Conservation (phyloP, 2,113 vertebrate genomes). For the Climacteris rufus region DNA sequence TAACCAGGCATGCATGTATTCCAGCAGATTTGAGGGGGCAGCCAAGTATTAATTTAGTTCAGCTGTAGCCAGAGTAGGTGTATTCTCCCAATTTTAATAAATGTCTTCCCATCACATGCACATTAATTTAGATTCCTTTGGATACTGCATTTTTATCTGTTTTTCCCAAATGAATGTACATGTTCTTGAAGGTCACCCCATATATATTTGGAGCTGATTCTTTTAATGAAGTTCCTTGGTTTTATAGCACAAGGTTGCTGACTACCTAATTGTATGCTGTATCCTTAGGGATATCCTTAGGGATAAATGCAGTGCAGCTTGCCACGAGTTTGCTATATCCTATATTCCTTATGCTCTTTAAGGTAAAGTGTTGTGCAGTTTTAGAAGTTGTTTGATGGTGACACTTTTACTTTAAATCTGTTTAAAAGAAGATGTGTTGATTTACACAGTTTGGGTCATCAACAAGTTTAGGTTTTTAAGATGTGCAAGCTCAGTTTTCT, state of each 20-base stretch:
- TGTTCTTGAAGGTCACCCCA: background rate
- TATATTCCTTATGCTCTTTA: background rate
- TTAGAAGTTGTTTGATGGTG: background rate
- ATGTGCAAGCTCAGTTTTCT: background rate
- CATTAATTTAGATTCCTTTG: background rate
- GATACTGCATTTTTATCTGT: background rate
- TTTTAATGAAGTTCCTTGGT: background rate
- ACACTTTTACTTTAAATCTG: background rate
- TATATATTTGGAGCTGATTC: background rate
- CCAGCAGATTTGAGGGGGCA: conserved; percentile 13
- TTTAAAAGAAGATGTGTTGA: background rate
- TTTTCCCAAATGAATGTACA: background rate
- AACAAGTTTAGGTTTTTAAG: background rate
- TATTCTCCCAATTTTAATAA: conserved; percentile 22
- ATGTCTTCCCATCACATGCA: background rate
- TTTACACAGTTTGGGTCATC: background rate
- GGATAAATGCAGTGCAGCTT: background rate
- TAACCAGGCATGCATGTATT: background rate
- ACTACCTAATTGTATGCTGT: background rate
- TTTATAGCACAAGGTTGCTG: background rate
- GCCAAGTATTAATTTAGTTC: conserved; percentile 50
- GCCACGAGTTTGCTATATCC: background rate
- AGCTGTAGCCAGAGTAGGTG: conserved; percentile 6
- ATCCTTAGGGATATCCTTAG: background rate
- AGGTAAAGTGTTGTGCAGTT: background rate